These are phyloP conservation scores for Apogon talboti DNA, from an alignment of 2,797 vertebrate genomes.

Conservation along the genomic window DNA sequence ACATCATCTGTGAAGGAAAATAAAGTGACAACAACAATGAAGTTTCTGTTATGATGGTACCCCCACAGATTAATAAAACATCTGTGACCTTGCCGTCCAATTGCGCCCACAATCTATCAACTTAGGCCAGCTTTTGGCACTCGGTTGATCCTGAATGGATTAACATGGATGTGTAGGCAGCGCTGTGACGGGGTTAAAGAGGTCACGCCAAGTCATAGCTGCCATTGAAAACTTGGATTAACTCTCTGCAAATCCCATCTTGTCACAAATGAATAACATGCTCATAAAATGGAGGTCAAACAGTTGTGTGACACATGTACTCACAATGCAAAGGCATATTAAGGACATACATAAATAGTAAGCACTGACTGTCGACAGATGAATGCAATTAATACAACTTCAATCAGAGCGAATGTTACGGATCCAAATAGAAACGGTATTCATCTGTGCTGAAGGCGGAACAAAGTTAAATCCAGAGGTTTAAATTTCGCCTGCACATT, in stretches of 20 bases:
- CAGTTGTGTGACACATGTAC: conserved; percentile 19
- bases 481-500: conserved; percentile 11
- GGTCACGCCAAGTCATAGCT: conserved; percentile 16
- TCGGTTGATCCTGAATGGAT: conserved; percentile 17
- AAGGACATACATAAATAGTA: conserved; percentile 18
- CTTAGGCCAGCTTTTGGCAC: conserved; percentile 25
- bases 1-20: conserved; percentile 61
- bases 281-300: conserved; percentile 29
- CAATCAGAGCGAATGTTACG: conserved; percentile 40
- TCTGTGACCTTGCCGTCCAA: conserved; percentile 25
- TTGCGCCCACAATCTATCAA: conserved; percentile 24
- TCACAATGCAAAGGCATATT: conserved; percentile 13
- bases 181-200: conserved; percentile 4
- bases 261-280: conserved; percentile 25
- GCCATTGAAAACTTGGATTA: conserved; percentile 8
- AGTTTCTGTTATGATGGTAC: conserved; percentile 40
- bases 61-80: conserved; percentile 43
- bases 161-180: conserved; percentile 23
- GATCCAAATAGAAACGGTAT: conserved; percentile 18
- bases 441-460: conserved; percentile 32
- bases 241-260: conserved; percentile 6
- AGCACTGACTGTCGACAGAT: conserved; percentile 39
- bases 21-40: conserved; percentile 56
- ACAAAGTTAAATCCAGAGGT: conserved; percentile 18
- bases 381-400: conserved; percentile 39